Evolutionary conservation across 2,113 vertebrate genomes (phyloP).

Genomic region (Trinectes maculatus): DNA sequence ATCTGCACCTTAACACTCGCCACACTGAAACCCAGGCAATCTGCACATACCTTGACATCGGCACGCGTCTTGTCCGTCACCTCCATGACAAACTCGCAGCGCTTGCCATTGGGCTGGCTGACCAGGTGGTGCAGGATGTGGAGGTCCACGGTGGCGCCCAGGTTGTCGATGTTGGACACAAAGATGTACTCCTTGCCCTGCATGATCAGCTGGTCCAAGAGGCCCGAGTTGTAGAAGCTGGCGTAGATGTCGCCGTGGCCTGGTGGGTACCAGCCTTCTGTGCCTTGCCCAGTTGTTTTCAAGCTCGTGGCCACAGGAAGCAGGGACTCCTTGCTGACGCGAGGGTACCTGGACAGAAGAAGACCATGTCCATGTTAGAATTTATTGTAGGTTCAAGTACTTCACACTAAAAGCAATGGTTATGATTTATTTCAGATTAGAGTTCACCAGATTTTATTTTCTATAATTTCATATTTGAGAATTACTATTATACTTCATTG

Average conservation of each 20-base stretch:
- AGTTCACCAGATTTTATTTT: no score
- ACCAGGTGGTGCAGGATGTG: conserved; percentile 97
- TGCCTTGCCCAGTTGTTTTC: conserved; percentile 87
- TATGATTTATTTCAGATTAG: no score
- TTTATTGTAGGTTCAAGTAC: no score
- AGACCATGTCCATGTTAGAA: no score
- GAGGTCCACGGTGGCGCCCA: conserved; percentile 98
- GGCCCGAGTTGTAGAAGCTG: conserved; percentile 96
- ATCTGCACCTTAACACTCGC: no score
- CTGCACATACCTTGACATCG: conserved; percentile 92
- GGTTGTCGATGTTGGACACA: conserved; percentile 98
- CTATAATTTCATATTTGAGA: no score
- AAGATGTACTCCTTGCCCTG: conserved; percentile 99
- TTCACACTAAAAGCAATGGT: no score
- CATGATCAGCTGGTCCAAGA: conserved; percentile 89
- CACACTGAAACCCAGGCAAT: no score
- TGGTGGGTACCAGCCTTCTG: conserved; percentile 96
- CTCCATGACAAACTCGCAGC: conserved; percentile 98
- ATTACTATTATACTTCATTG: no score
- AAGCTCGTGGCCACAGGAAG: conserved; percentile 91
- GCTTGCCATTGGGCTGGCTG: conserved; percentile 91
- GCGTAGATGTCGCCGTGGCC: conserved; percentile 97
- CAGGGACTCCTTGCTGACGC: conserved; percentile 97
- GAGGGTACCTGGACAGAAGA: conserved; percentile 87
- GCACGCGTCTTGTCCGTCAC: conserved; percentile 98